Evolutionary conservation across 1,140 invertebrate genomes (phyloP).

Genomic region (Diachasma alloeum): DNA sequence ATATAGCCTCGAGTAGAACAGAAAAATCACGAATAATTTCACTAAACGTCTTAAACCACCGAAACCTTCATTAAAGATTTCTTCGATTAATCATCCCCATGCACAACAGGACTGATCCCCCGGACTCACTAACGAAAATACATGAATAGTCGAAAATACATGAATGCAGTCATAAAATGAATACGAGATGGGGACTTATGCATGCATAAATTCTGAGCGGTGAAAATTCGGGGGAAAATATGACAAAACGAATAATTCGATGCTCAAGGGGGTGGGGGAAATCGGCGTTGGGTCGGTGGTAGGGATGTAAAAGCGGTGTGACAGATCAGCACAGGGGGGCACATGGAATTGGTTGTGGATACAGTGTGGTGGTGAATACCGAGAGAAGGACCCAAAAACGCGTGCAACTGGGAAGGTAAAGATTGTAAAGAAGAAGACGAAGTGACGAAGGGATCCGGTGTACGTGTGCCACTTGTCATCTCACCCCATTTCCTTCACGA

Average conservation of each 20-base stretch:
- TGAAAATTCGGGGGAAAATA: neutral
- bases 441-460: neutral
- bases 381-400: constrained; percentile 23
- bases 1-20: too few relatives aligned
- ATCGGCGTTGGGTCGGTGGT: constrained; percentile 30
- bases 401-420: neutral
- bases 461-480: constrained; percentile 11
- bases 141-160: too few relatives aligned
- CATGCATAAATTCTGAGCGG: neutral
- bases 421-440: neutral
- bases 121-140: too few relatives aligned
- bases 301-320: constrained; percentile 38
- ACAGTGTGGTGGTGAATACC: constrained; percentile 41
- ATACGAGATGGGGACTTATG: too few relatives aligned
- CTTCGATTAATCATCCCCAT: too few relatives aligned
- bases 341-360: constrained; percentile 32
- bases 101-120: too few relatives aligned
- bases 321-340: constrained; percentile 52
- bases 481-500: neutral
- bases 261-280: constrained; percentile 24
- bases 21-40: too few relatives aligned
- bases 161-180: too few relatives aligned
- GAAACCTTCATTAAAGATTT: too few relatives aligned
- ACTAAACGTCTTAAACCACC: too few relatives aligned
- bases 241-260: neutral